Base-by-base conservation (phyloP, 2,888 invertebrate species). In the Diplazon laetatorius region DNA sequence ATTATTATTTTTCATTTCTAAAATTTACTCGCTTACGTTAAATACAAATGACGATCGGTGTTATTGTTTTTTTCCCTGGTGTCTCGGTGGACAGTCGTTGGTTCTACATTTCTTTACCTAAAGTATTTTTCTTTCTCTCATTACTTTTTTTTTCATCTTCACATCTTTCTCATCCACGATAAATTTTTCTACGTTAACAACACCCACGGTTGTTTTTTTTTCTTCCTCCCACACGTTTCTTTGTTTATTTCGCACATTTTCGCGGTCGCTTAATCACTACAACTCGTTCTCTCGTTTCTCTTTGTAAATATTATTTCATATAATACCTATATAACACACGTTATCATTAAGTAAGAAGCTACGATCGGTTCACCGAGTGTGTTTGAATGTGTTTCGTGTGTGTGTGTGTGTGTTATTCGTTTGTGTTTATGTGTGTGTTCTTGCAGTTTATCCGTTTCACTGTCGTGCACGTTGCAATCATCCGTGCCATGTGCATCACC, bases 261-360 rank as follows among this genome's bases (percentile, higher is more conserved):
- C 55, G 8, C 76, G 68, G 62, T 68, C 78, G 72, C 76, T 66
- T 69, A 57, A 68, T 77, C 60, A 79, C 72, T 74, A 68, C 66
- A 68, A 78, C 80, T 76, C 76, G 70, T 59, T 70, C 46, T 60
- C 63, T 81, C 73, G 74, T 82, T 83, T 82, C 62, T 79, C 59
- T 50, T 80, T 52, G 30, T 82, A 83, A 84, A 82, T 82, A 39
- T 59, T 37, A 37, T 59, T 59, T 79, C 83, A 84, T 84, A 82
- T 84, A 85, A 85, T 86, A 85, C 84, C 78, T 86, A 87, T 86
- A 86, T 87, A 88, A 87, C 83, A 85, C 82, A 84, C 80, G 84
- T 87, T 87, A 83, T 83, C 84, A 83, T 81, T 85, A 84, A 85
- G 85, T 82, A 85, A 81, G 83, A 84, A 87, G 85, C 85, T 86